These are phyloP conservation scores for Chelonus insularis DNA, from an alignment of 1,140 invertebrate species.

Conservation along the genomic window DNA sequence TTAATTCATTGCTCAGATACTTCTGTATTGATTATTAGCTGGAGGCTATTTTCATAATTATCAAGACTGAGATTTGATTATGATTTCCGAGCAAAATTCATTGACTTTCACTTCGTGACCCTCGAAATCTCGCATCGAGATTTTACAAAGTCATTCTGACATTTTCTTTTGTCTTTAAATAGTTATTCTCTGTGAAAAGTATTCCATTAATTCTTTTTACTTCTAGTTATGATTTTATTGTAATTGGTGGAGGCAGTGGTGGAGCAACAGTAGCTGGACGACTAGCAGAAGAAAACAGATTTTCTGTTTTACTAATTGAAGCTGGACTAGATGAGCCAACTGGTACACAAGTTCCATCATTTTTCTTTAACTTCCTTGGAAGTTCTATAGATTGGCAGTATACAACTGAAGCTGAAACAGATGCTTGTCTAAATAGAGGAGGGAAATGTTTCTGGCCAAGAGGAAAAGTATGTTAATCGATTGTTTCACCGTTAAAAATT, in stretches of 20 bases:
- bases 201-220: background rate
- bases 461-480: constrained; percentile 83
- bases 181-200: too few relatives aligned
- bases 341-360: constrained; percentile 80
- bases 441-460: constrained; percentile 81
- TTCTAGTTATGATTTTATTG: constrained; percentile 78
- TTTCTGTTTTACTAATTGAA: constrained; percentile 81
- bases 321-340: constrained; percentile 81
- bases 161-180: too few relatives aligned
- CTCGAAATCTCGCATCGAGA: background rate
- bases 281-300: constrained; percentile 75
- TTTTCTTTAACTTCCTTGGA: constrained; percentile 82
- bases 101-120: constrained; percentile 19
- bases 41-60: too few relatives aligned
- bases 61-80: too few relatives aligned
- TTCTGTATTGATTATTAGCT: too few relatives aligned
- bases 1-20: too few relatives aligned
- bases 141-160: too few relatives aligned
- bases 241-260: constrained; percentile 86
- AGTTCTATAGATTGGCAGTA: constrained; percentile 87
- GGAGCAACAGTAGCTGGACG: constrained; percentile 82
- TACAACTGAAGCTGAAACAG: constrained; percentile 81
- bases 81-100: too few relatives aligned
- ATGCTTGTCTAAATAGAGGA: constrained; percentile 76
- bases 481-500: too few relatives aligned